These are phyloP conservation scores for Gymnopithys bicolor DNA, from an alignment of 2,797 vertebrate species.

Conservation along the genomic window DNA sequence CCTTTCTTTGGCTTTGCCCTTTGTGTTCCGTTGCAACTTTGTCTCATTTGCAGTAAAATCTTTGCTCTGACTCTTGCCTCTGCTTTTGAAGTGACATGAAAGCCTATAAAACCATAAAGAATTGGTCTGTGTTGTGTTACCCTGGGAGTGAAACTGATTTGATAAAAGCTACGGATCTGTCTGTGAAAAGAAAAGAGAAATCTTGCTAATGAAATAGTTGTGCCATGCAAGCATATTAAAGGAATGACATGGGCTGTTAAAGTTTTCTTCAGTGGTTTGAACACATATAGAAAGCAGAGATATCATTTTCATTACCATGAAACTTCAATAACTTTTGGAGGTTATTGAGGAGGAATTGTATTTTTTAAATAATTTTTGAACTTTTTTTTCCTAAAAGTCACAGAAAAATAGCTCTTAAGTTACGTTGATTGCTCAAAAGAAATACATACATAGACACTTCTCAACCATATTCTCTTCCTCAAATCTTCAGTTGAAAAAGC, in stretches of 20 bases:
- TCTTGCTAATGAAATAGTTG: neutral
- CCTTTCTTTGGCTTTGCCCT: neutral
- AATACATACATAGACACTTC: accelerated
- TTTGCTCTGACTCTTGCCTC: neutral
- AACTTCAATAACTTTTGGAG: neutral
- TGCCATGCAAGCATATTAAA: neutral
- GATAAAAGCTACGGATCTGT: neutral
- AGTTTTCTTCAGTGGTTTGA: neutral
- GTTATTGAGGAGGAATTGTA: neutral
- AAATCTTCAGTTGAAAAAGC: neutral
- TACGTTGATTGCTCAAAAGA: neutral
- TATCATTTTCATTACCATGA: neutral
- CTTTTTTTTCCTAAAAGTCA: neutral
- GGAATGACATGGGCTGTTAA: neutral
- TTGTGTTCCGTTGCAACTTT: neutral
- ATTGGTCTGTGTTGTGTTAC: accelerated
- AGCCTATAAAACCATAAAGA: neutral
- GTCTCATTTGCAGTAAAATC: neutral
- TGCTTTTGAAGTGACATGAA: neutral
- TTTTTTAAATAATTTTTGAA: neutral
- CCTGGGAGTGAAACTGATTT: neutral
- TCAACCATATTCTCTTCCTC: neutral
- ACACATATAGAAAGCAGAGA: neutral
- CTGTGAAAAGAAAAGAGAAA: neutral
- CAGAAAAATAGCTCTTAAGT: neutral